Evolutionary conservation across 2,888 invertebrate genomes (phyloP).

Genomic region (Amphipoea lucens): DNA sequence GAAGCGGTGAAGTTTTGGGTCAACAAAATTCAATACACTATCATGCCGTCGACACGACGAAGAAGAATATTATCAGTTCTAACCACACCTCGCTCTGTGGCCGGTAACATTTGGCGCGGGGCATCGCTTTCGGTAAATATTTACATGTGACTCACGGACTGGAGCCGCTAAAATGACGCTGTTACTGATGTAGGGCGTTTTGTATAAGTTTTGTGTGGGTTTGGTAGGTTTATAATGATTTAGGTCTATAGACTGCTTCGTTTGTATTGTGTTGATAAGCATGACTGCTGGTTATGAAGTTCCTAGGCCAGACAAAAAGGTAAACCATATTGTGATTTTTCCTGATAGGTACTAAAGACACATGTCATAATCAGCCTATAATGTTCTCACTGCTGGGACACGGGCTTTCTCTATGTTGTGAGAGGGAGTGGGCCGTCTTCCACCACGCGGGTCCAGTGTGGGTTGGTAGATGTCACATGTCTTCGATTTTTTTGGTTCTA

Average conservation of each 20-base stretch:
- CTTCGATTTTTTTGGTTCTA: no score
- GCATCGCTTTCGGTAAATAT: slow-evolving; percentile 80
- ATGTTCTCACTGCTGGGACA: no score
- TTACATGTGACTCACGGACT: slow-evolving; percentile 79
- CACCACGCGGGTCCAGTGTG: no score
- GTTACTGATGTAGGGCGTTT: background rate
- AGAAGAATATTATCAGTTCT: slow-evolving; percentile 23
- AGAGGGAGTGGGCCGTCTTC: no score
- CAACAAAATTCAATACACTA: background rate
- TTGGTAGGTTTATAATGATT: background rate
- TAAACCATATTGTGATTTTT: background rate
- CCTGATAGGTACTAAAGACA: background rate
- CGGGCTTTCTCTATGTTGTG: no score
- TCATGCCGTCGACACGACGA: background rate
- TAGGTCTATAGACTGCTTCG: background rate
- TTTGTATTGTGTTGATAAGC: background rate
- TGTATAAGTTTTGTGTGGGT: background rate
- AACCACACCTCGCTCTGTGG: slow-evolving; percentile 57
- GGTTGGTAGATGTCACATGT: no score
- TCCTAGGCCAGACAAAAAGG: background rate
- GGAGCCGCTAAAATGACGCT: slow-evolving; percentile 55
- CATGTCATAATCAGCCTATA: no score
- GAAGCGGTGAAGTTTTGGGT: no score
- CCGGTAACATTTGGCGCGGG: slow-evolving; percentile 79
- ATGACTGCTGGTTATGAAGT: background rate